A percentile compares a stretch with the other conserved stretches of the same genome.
Evolutionary conservation across 1,140 invertebrate genomes (phyloP).

Genomic region (Euwallacea fornicatus): DNA sequence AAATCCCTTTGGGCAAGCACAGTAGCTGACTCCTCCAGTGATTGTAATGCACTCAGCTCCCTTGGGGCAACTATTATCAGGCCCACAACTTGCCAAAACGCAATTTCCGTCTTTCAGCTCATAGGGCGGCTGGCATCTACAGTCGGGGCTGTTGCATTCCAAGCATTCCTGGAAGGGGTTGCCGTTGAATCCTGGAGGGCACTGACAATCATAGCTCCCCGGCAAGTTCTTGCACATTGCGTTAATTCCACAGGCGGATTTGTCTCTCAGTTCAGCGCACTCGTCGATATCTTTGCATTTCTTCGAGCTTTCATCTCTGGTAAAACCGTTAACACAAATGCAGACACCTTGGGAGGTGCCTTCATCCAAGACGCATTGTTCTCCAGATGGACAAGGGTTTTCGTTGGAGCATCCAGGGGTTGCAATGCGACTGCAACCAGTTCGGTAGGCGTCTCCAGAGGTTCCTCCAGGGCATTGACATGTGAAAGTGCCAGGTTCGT

Average conservation of each 20-base stretch:
- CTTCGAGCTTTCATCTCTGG: conserved; percentile 68
- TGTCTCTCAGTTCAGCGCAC: conserved; percentile 72
- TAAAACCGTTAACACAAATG: conserved; percentile 83
- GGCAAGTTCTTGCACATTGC: conserved; percentile 90
- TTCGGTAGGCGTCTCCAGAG: conserved; percentile 69
- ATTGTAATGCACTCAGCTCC: conserved; percentile 87
- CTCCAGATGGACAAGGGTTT: conserved; percentile 78
- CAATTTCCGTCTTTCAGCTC: conserved; percentile 78
- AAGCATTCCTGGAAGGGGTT: conserved; percentile 85
- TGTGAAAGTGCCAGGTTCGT: conserved; percentile 80
- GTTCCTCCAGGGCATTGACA: conserved; percentile 84
- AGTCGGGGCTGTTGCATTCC: conserved; percentile 79
- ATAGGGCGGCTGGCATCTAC: conserved; percentile 84
- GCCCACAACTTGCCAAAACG: conserved; percentile 79
- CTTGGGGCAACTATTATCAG: conserved; percentile 72
- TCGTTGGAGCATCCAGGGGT: conserved; percentile 68
- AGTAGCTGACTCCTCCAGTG: conserved; percentile 86
- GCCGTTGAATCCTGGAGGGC: conserved; percentile 82
- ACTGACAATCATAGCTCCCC: conserved; percentile 92
- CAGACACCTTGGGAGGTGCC: conserved; percentile 75
- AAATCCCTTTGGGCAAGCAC: conserved; percentile 83
- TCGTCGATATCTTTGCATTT: conserved; percentile 87
- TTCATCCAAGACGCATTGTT: conserved; percentile 80
- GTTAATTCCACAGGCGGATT: conserved; percentile 79
- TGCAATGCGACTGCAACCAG: conserved; percentile 69